Evolutionary conservation across 2,888 invertebrate species (phyloP).

Genomic region (Parnassius apollo): DNA sequence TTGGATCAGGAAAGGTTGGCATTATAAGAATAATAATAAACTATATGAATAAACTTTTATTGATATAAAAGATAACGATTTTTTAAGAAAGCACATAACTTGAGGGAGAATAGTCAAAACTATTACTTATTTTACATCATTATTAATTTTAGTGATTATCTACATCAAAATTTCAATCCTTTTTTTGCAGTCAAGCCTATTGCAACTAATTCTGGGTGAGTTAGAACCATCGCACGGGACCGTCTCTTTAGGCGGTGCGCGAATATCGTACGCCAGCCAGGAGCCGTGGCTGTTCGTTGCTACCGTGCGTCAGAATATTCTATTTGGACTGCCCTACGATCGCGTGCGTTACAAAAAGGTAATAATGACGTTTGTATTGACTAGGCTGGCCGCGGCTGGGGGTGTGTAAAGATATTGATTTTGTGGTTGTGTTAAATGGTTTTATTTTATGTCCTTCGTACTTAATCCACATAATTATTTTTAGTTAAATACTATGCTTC

Average conservation of each 20-base stretch:
- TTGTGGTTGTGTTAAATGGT: no score
- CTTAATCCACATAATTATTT: no score
- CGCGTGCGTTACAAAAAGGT: slow-evolving; percentile 75
- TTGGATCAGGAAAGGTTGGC: slow-evolving; percentile 87
- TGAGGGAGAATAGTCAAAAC: no score
- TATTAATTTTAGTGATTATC: no score
- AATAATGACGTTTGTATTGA: slow-evolving; percentile 7
- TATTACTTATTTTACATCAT: no score
- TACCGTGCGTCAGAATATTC: slow-evolving; percentile 88
- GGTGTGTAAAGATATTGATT: not conserved
- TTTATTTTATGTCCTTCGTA: not conserved
- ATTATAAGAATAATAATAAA: no score
- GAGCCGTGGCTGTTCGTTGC: slow-evolving; percentile 90
- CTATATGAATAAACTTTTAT: no score
- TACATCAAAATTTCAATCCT: no score
- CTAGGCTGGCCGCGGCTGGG: not conserved
- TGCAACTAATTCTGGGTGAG: slow-evolving; percentile 87
- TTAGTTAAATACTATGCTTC: no score
- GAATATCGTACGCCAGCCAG: slow-evolving; percentile 87
- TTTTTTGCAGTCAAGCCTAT: slow-evolving; percentile 79
- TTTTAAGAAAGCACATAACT: no score
- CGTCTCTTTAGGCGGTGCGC: slow-evolving; percentile 81
- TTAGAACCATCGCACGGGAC: slow-evolving; percentile 82
- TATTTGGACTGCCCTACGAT: slow-evolving; percentile 86
- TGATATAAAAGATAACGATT: no score